Base-by-base conservation (phyloP, 1,140 invertebrate species). In the Trichonephila clavata region DNA sequence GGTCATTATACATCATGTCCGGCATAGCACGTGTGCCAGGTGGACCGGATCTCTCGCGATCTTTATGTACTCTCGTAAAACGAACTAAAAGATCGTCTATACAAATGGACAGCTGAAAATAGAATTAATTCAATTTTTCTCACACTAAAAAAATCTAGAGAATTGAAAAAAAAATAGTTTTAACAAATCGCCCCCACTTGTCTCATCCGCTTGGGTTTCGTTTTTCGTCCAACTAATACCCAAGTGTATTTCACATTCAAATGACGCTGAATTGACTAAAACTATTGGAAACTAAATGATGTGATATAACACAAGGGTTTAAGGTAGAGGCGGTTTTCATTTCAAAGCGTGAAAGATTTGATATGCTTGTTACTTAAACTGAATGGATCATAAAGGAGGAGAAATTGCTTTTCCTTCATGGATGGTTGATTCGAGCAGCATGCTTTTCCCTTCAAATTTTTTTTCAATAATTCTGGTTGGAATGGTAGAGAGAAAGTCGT, bases 1-100 rank as follows among this genome's bases (percentile, higher is more conserved):
- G 27, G 71, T 18, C 71, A n/a, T 77, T 77, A 27, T 24, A 68
- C 65, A 20, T 77, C 71, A 77, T 77, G 24, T 90, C 89, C 89
- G 68, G 24, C 24, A 65, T 20, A 84, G 16, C 90, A 92, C 90
- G 59, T 84, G 90, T 63, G 13, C 90, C 90, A 92, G 90, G 90
- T 92, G 90, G 59, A 57, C 60, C 27, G 39, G 59, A 92, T 84
- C 60, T 57, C 18, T 65, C 90, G 60, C 27, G 1, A 20, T n/a
- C 32, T 4, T 16, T 65, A 84, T 84, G 39, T 7, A 10, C 84
- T 39, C 65, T 80, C 24, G 32, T 80, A 32, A 81, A 71, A 60
- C 59, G 0, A 14, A 2, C 4, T 0, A 18, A 81, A 61, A 90
- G 50, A 90, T 80, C 27, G 18, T 39, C 89, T 39, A 24, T 16